A percentile compares a stretch with the other conserved stretches of the same genome.
Evolutionary conservation across 2,797 vertebrate species (phyloP).

Genomic region (Hypotaenidia okinawae): DNA sequence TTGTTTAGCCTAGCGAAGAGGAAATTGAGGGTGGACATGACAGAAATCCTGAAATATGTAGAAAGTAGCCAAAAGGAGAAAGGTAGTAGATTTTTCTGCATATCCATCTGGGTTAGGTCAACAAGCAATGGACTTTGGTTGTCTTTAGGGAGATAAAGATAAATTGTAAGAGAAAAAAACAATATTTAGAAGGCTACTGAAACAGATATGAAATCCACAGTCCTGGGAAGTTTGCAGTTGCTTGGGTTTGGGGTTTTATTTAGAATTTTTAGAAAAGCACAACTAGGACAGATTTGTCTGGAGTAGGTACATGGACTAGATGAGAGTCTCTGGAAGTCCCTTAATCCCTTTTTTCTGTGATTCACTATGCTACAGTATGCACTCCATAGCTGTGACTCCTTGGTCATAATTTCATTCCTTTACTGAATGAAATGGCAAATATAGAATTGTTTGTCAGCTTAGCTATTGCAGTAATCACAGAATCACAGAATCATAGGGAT

Average conservation of each 20-base stretch:
- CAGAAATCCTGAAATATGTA: constrained; percentile 52
- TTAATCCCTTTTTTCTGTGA: neutral
- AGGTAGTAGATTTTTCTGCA: constrained; percentile 22
- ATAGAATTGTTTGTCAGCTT: neutral
- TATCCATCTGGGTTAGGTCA: constrained; percentile 53
- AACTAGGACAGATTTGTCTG: neutral
- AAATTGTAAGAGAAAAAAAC: neutral
- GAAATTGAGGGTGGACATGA: constrained; percentile 51
- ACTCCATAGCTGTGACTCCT: neutral
- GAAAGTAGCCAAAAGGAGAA: constrained; percentile 29
- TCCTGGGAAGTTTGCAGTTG: neutral
- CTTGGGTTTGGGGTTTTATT: neutral
- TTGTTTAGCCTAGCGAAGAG: constrained; percentile 44
- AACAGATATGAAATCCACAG: neutral
- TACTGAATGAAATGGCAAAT: neutral
- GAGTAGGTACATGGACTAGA: neutral
- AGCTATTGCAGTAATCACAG: neutral
- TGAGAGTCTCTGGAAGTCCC: neutral
- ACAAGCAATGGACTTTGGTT: constrained; percentile 18
- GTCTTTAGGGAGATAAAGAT: neutral
- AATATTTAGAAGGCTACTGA: neutral
- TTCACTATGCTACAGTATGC: neutral
- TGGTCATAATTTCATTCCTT: neutral
- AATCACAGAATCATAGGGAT: no score
- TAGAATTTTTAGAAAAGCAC: neutral